These are phyloP conservation scores for Astropecten irregularis DNA, from an alignment of 53 echinoderm and acorn worm genomes.

Conservation along the genomic window DNA sequence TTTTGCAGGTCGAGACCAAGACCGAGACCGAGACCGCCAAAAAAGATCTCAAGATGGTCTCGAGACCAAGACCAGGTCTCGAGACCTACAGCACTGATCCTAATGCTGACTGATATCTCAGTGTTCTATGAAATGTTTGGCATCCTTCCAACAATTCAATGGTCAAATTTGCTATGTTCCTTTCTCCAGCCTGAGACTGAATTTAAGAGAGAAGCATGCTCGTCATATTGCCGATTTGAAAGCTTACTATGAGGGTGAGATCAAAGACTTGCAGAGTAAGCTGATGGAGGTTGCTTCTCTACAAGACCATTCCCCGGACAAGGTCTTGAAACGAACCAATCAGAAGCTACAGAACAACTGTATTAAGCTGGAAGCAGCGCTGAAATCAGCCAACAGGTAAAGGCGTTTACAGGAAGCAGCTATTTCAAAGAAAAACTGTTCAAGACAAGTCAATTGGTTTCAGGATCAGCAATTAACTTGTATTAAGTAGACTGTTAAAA, in stretches of 20 bases:
- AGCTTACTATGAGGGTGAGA: slow-evolving; percentile 82
- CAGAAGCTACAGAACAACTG: slow-evolving; percentile 69
- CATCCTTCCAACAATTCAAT: too few species aligned
- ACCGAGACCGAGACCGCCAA: too few species aligned
- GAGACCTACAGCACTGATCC: too few species aligned
- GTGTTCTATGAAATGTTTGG: too few species aligned
- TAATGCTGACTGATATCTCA: too few species aligned
- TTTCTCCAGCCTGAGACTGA: slow-evolving; percentile 63
- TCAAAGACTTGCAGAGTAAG: slow-evolving; percentile 66
- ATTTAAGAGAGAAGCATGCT: slow-evolving; percentile 77
- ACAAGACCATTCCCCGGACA: slow-evolving; percentile 35
- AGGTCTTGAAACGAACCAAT: slow-evolving; percentile 36
- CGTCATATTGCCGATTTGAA: slow-evolving; percentile 85
- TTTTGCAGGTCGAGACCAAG: too few species aligned
- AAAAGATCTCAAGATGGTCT: too few species aligned
- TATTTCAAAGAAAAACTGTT: neutral
- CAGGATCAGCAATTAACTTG: too few species aligned
- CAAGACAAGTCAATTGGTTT: neutral
- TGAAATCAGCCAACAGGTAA: slow-evolving; percentile 75
- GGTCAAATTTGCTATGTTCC: too few species aligned
- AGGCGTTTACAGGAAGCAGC: neutral
- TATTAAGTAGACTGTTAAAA: too few species aligned
- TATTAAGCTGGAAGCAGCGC: slow-evolving; percentile 62
- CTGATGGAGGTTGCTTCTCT: slow-evolving; percentile 46
- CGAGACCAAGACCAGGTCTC: too few species aligned